Percentiles rank a stretch among this genome's conserved stretches.
Evolutionary conservation across 2,888 invertebrate species (phyloP).

Genomic region (Desoria tigrina): DNA sequence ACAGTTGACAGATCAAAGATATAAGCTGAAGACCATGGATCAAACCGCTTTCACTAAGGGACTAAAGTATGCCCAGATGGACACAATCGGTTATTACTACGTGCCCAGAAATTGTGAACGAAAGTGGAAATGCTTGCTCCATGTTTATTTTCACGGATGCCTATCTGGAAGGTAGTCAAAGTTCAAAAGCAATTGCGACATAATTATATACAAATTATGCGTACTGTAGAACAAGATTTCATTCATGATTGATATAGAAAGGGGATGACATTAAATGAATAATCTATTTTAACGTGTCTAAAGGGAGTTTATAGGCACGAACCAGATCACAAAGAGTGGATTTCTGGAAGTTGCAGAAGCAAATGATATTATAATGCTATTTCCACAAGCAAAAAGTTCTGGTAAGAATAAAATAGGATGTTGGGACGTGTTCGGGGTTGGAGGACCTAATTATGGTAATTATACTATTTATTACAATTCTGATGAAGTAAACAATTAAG

Average conservation of each 20-base stretch:
- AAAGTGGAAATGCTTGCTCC: too few relatives aligned
- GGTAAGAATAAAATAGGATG: slow-evolving; percentile 33
- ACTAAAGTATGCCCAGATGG: slow-evolving; percentile 22
- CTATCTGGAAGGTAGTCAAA: slow-evolving; percentile 29
- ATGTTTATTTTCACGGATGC: slow-evolving; percentile 45
- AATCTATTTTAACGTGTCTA: slow-evolving; percentile 18
- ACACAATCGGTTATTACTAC: too few relatives aligned
- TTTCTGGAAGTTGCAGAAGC: slow-evolving; percentile 40
- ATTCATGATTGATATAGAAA: too few relatives aligned
- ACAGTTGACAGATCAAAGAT: too few relatives aligned
- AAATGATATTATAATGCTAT: slow-evolving; percentile 40
- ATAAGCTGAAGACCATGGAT: slow-evolving; percentile 30
- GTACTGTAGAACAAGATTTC: too few relatives aligned
- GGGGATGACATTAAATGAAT: too few relatives aligned
- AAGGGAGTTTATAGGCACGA: slow-evolving; percentile 33
- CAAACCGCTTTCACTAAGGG: slow-evolving; percentile 36
- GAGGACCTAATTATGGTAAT: slow-evolving; percentile 39
- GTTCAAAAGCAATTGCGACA: background rate
- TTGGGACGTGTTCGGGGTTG: slow-evolving; percentile 35
- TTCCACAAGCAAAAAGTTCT: slow-evolving; percentile 34
- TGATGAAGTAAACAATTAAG: too few relatives aligned
- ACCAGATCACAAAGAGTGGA: slow-evolving; percentile 34
- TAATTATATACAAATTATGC: too few relatives aligned
- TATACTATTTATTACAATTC: too few relatives aligned
- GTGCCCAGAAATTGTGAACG: too few relatives aligned